These are phyloP conservation scores for Allygus modestus DNA, from an alignment of 2,888 invertebrate genomes.

Conservation along the genomic window DNA sequence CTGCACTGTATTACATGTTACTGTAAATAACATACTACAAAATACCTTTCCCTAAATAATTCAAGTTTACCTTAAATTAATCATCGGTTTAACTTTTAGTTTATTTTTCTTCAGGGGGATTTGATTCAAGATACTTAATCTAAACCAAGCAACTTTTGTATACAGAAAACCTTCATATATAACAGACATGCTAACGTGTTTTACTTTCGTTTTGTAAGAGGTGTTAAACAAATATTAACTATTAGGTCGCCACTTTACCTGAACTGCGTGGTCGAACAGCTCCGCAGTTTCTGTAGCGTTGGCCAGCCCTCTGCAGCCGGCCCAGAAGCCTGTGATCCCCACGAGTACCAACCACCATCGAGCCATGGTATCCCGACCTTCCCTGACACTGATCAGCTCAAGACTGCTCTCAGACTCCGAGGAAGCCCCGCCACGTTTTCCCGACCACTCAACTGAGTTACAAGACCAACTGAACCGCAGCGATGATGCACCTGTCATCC, in stretches of 20 bases:
- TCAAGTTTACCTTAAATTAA: no score
- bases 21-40: no score
- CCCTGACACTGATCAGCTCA: constrained; percentile 18
- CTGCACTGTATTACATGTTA: no score
- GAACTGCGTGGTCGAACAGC: not conserved
- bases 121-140: no score
- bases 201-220: no score
- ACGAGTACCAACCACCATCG: not conserved
- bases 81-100: no score
- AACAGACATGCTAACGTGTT: no score
- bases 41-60: no score
- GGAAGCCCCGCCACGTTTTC: not conserved
- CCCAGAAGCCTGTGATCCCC: not conserved
- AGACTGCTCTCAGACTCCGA: not conserved
- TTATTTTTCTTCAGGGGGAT: no score
- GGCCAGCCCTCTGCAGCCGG: not conserved
- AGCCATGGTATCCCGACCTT: not conserved
- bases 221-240: no score
- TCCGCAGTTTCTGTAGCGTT: not conserved
- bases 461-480: constrained; percentile 13
- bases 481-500: constrained; percentile 14
- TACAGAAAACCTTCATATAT: no score
- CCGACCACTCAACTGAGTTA: not conserved
- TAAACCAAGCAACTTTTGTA: no score
- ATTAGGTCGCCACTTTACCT: not conserved